Evolutionary conservation across 1,140 invertebrate genomes (phyloP).

Genomic region (Mya arenaria): DNA sequence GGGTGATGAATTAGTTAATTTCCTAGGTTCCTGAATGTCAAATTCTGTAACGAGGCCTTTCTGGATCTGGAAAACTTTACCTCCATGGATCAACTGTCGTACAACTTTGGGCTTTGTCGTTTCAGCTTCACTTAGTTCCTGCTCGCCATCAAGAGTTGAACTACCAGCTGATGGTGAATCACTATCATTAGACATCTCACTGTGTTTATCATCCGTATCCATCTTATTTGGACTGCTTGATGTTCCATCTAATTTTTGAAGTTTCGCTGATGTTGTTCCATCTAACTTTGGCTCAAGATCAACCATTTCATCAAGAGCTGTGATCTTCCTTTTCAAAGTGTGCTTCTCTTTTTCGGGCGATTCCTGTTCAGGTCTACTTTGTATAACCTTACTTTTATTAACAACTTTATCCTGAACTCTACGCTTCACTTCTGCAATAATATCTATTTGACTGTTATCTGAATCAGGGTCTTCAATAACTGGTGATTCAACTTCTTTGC

Average conservation of each 20-base stretch:
- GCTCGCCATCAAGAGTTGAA: no score
- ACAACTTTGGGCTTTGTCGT: conserved; percentile 1
- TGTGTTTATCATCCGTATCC: conserved; percentile 1
- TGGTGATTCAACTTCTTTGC: no score
- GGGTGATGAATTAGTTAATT: no score
- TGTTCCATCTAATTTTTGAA: conserved; percentile 40
- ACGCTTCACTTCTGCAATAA: background rate
- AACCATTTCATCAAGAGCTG: no score
- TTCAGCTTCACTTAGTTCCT: background rate
- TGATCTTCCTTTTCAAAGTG: no score
- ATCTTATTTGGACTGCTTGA: conserved; percentile 28
- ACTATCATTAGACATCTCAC: background rate
- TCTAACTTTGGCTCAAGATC: no score
- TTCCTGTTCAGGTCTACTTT: background rate
- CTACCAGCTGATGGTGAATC: background rate
- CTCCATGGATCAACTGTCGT: conserved; percentile 40
- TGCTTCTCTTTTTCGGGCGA: no score
- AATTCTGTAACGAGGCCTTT: conserved; percentile 32
- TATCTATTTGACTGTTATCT: background rate
- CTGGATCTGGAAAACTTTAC: conserved; percentile 49
- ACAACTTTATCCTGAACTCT: background rate
- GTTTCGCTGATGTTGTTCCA: background rate
- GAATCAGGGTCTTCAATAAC: no score
- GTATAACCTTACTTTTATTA: no score
- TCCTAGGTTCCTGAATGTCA: no score